phyloP scores from a whole-genome alignment of 2,888 invertebrate genomes.

The Tupiocoris notatus region DNA sequence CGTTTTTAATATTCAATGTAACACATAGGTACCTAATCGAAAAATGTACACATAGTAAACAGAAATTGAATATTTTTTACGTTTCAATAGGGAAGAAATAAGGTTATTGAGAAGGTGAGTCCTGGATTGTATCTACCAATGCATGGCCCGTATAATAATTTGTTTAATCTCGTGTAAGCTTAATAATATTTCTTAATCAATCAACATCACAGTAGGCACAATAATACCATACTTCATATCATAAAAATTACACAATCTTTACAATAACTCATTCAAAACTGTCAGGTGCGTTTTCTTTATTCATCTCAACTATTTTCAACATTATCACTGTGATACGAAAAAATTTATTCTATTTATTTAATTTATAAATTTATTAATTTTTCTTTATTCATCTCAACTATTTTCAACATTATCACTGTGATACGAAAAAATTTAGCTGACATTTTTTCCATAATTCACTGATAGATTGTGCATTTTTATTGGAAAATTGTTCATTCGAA shows the following conservation, averaged over 20 bases:
- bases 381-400: neutral
- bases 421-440: neutral
- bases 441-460: no score
- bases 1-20: no score
- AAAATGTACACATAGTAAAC: no score
- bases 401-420: neutral
- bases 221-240: no score
- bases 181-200: no score
- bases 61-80: conserved; percentile 14
- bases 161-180: no score
- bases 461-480: no score
- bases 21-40: no score
- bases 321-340: neutral
- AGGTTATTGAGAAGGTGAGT: conserved; percentile 49
- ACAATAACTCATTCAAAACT: neutral
- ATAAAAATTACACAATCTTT: neutral
- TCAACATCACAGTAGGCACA: no score
- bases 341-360: neutral
- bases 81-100: conserved; percentile 49
- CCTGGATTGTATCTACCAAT: no score
- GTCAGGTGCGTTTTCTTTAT: neutral
- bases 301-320: neutral
- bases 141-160: no score
- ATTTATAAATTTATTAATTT: neutral
- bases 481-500: no score